Evolutionary conservation across 2,888 invertebrate species (phyloP).

Genomic region (Sinohyriopsis cumingii): DNA sequence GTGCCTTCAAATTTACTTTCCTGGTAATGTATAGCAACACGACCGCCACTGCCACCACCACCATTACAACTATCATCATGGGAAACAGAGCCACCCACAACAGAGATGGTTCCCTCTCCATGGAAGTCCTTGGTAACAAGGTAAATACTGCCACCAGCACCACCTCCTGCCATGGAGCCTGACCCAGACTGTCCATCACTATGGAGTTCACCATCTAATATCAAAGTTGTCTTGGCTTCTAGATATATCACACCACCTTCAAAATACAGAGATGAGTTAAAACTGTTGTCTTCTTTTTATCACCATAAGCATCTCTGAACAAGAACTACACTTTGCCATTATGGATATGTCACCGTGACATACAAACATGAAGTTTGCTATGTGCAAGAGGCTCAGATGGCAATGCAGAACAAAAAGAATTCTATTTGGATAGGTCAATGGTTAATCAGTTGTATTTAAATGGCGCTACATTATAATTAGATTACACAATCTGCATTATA

Average conservation of each 20-base stretch:
- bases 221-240: conserved; percentile 22
- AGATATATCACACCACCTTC: conserved; percentile 50
- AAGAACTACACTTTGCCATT: too few species aligned
- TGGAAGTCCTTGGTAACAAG: conserved; percentile 29
- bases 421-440: too few species aligned
- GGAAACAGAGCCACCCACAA: conserved; percentile 39
- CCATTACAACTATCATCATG: conserved; percentile 37
- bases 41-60: conserved; percentile 61
- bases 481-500: too few species aligned
- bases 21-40: conserved; percentile 46
- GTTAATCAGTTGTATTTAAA: too few species aligned
- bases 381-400: too few species aligned
- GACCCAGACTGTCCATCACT: conserved; percentile 39
- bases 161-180: conserved; percentile 51
- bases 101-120: conserved; percentile 41
- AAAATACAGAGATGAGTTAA: not conserved
- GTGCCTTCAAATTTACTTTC: conserved; percentile 37
- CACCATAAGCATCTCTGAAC: too few species aligned
- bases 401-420: too few species aligned
- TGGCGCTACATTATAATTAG: too few species aligned
- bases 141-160: conserved; percentile 55
- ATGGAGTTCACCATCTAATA: conserved; percentile 39
- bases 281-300: not conserved
- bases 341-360: too few species aligned
- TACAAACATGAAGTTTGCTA: too few species aligned